Conservation (phyloP, 2,888 invertebrate genomes). For the Scaptomyza cyrtandrae region DNA sequence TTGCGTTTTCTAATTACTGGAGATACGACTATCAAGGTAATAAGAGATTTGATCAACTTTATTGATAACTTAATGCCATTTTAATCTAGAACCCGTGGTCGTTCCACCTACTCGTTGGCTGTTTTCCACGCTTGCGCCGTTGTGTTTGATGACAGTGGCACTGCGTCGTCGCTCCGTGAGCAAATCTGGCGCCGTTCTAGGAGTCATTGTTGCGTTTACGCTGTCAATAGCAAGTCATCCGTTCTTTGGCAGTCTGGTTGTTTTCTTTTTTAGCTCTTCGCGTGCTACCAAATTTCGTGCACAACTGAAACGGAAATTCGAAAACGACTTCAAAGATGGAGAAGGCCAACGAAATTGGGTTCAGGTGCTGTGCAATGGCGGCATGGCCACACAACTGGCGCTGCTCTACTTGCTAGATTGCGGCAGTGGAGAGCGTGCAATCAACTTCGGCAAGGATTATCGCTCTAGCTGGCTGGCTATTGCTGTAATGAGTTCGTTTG, state of each 20-base stretch:
- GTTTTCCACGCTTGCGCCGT: conserved; percentile 85
- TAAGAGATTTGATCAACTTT: conserved; percentile 4
- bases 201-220: conserved; percentile 90
- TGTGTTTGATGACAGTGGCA: conserved; percentile 88
- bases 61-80: conserved; percentile 12
- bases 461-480: conserved; percentile 93
- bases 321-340: conserved; percentile 91
- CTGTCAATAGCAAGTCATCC: conserved; percentile 91
- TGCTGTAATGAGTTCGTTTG: conserved; percentile 91
- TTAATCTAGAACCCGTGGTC: conserved; percentile 68
- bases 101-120: conserved; percentile 84
- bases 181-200: conserved; percentile 89
- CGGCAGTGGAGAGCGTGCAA: conserved; percentile 90
- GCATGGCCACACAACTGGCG: conserved; percentile 92
- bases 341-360: conserved; percentile 95
- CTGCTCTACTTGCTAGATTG: conserved; percentile 91
- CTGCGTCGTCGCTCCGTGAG: conserved; percentile 89
- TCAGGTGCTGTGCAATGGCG: conserved; percentile 94
- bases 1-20: conserved; percentile 88
- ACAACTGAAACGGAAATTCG: conserved; percentile 88
- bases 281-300: conserved; percentile 91
- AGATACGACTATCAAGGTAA: conserved; percentile 86
- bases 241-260: conserved; percentile 89
- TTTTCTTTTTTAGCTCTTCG: conserved; percentile 92
- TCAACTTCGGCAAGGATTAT: conserved; percentile 91